Percentiles rank a stretch among this genome's conserved stretches.
Conservation (phyloP, 2,113 vertebrate species). For the Cephalopterus ornatus region DNA sequence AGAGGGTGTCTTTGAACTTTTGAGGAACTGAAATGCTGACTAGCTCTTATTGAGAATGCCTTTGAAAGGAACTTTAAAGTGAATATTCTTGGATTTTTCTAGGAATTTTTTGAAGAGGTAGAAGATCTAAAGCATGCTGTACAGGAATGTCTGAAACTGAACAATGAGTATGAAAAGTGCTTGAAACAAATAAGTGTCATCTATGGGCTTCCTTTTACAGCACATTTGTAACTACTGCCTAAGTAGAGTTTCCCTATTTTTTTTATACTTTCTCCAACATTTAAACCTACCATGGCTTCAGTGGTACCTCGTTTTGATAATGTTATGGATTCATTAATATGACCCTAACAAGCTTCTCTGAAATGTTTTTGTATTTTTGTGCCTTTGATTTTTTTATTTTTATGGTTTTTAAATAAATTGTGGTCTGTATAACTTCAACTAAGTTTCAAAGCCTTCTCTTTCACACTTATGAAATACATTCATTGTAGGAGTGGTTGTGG, state of each 20-base stretch:
- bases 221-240: not conserved
- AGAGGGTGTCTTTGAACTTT: not conserved
- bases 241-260: not conserved
- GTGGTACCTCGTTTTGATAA: not conserved
- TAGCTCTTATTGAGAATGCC: not conserved
- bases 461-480: not conserved
- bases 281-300: not conserved
- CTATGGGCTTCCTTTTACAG: conserved; percentile 47
- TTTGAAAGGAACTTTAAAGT: not conserved
- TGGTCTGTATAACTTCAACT: not conserved
- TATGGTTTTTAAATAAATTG: conserved; percentile 26
- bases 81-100: conserved; percentile 14
- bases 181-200: conserved; percentile 57
- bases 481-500: not conserved
- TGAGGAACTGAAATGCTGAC: not conserved
- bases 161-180: conserved; percentile 67
- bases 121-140: conserved; percentile 70
- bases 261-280: not conserved
- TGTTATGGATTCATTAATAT: not conserved
- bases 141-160: conserved; percentile 62
- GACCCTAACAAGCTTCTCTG: not conserved
- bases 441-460: not conserved
- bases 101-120: conserved; percentile 73
- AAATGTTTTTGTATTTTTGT: not conserved
- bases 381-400: not conserved